Evolutionary conservation across 1,140 invertebrate genomes (phyloP), one percentile per base, ranked within the genome.

Genomic region (Archegozetes longisetosus): DNA sequence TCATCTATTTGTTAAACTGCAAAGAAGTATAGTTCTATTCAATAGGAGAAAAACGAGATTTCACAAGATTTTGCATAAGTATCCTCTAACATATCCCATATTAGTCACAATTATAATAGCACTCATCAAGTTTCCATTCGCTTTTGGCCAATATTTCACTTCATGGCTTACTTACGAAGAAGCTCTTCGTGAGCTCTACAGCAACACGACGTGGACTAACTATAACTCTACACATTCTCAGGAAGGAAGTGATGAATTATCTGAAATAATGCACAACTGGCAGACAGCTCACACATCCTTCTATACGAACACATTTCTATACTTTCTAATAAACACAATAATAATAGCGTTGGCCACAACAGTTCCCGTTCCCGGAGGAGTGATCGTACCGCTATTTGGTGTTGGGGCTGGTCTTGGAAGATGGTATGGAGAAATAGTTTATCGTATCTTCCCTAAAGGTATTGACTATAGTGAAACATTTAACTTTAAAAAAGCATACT

Each of bases 51-150:
- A 89, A 69, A 92, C 92, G 70, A 82, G 81, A 64, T 82, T 96
- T 71, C 96, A 91, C 68, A 79, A 77, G 40, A 95, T 97, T 70
- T 75, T 98, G 4, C 91, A 95, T 69, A 92, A 95, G 75, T 95
- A 96, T 24, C 62, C 49, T 1, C 53, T 63, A 12, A 25, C 64
- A n/a, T 63, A 63, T 47, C 62, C 62, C 17, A 23, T 63, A n/a
- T 23, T 63, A 14, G 61, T 63, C 13, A 64, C 61, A 28, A 29
- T 55, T 25, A 24, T 63, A 6, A 60, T 63, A 26, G 49, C 51
- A 1, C 60, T 53, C 13, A 26, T 63, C 1, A 64, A 48, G 24
- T 64, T 64, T 49, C 55, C 62, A 9, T 32, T 32, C 2, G 59
- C 29, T 49, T 27, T 64, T 13, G 62, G 62, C 26, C 62, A 64